Conservation (phyloP, 2,113 vertebrate species). For the Rana temporaria region DNA sequence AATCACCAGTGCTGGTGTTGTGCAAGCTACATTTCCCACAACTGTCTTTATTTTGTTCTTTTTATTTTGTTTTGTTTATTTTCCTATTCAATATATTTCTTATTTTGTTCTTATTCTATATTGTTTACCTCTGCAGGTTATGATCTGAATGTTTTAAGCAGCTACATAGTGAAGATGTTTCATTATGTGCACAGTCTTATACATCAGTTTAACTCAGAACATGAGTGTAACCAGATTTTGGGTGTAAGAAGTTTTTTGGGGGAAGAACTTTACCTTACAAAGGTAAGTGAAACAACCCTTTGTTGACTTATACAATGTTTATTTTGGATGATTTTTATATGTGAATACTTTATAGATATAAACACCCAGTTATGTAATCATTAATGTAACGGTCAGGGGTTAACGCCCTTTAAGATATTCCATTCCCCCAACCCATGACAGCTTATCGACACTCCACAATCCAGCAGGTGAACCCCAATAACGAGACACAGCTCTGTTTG, state of each 20-base stretch:
- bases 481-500: too few species aligned
- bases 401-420: too few species aligned
- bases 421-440: too few species aligned
- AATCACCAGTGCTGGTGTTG: not conserved
- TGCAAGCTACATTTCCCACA: not conserved
- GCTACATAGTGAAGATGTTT: conserved; percentile 52
- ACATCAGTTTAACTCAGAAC: conserved; percentile 35
- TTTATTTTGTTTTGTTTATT: not conserved
- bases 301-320: too few species aligned
- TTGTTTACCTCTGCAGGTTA: conserved; percentile 36
- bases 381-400: too few species aligned
- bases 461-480: too few species aligned
- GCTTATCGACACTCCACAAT: too few species aligned
- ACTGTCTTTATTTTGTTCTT: too few species aligned
- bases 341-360: too few species aligned
- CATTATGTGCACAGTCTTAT: conserved; percentile 43
- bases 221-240: conserved; percentile 15
- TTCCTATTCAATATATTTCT: not conserved
- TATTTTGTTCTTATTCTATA: not conserved
- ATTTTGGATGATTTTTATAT: too few species aligned
- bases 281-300: conserved; percentile 6
- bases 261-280: conserved; percentile 39
- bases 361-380: too few species aligned
- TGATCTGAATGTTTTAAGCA: conserved; percentile 33
- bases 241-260: conserved; percentile 46